Conservation (phyloP, 2,888 invertebrate genomes). For the Trichacis sp. region DNA sequence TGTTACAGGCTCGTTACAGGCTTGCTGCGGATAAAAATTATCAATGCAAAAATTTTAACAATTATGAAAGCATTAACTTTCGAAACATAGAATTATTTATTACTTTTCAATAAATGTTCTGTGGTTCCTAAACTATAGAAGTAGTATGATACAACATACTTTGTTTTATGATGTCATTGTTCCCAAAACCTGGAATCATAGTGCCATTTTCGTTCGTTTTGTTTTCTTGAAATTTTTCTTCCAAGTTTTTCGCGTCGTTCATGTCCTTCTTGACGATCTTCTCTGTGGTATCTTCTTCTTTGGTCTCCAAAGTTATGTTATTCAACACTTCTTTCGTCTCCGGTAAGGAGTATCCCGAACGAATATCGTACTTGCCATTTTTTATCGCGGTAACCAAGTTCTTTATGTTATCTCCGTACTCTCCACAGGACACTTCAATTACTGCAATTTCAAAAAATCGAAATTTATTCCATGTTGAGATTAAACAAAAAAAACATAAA, state of each 20-base stretch:
- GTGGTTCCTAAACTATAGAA: neutral
- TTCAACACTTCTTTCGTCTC: slow-evolving; percentile 71
- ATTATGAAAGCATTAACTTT: too few relatives aligned
- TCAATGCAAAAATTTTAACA: too few relatives aligned
- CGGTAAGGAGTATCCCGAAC: slow-evolving; percentile 79
- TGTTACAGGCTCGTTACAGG: too few relatives aligned
- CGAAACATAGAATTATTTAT: too few relatives aligned
- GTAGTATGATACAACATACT: slow-evolving; percentile 41
- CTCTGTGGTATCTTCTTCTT: slow-evolving; percentile 47
- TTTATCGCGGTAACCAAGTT: slow-evolving; percentile 87
- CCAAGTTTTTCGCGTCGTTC: slow-evolving; percentile 60
- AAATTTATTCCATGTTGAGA: too few relatives aligned
- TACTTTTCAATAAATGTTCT: too few relatives aligned
- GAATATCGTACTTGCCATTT: slow-evolving; percentile 86
- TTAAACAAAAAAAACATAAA: too few relatives aligned
- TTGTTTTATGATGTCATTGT: slow-evolving; percentile 63
- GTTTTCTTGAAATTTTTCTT: slow-evolving; percentile 60
- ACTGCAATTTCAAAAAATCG: too few relatives aligned
- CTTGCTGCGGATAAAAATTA: too few relatives aligned
- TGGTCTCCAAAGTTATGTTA: slow-evolving; percentile 62
- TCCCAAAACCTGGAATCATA: slow-evolving; percentile 56
- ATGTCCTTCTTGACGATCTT: slow-evolving; percentile 57
- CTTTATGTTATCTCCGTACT: slow-evolving; percentile 91
- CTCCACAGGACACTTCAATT: slow-evolving; percentile 96
- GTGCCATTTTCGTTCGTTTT: slow-evolving; percentile 55